Percentiles rank a stretch among this genome's conserved stretches.
phyloP scores from a whole-genome alignment of 1,140 invertebrate species.

The Penaeus japonicus region DNA sequence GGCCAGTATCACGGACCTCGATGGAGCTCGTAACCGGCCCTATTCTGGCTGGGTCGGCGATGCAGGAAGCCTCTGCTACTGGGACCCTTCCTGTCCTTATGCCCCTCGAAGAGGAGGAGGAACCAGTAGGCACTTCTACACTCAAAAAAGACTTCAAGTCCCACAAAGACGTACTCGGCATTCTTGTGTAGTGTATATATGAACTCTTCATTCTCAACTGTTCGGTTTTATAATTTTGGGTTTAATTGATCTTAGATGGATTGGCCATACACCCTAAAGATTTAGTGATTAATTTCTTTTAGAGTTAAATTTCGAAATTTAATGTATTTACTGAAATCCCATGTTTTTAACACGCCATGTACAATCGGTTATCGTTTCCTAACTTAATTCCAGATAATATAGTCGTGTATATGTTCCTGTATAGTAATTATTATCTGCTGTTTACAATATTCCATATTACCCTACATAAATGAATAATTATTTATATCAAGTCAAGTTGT shows the following conservation, averaged over 20 bases:
- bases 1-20: conserved; percentile 24
- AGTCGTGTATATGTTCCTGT: no score
- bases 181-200: conserved; percentile 14
- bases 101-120: neutral
- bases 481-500: no score
- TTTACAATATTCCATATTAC: no score
- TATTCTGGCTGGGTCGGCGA: conserved; percentile 48
- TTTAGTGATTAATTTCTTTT: no score
- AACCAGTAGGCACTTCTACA: conserved; percentile 47
- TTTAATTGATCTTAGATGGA: neutral
- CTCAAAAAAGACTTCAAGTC: conserved; percentile 49
- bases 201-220: no score
- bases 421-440: no score
- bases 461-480: no score
- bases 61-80: conserved; percentile 40
- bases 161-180: conserved; percentile 6
- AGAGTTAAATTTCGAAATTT: no score
- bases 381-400: no score
- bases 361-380: no score
- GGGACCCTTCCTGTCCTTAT: conserved; percentile 37
- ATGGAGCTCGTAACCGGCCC: conserved; percentile 57
- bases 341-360: no score
- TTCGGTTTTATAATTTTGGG: neutral
- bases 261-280: neutral
- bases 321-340: no score